Conservation (phyloP, 64 coral and sea anemone genomes). For the Pocillopora damicornis region DNA sequence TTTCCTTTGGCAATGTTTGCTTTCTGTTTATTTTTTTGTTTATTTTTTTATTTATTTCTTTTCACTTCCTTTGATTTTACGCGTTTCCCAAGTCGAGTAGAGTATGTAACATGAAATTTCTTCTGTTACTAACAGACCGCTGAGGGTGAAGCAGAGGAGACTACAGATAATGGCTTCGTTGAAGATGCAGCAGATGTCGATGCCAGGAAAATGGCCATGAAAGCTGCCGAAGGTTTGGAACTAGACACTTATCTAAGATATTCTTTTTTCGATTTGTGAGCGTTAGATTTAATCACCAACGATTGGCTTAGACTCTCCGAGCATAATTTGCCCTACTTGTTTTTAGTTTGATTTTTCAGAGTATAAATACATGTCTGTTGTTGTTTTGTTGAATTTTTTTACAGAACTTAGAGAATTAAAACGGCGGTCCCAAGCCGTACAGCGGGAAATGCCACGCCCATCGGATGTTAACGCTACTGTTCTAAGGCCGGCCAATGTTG, state of each 20-base stretch:
- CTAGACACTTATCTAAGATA: not conserved
- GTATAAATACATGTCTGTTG: too few species aligned
- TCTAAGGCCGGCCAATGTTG: constrained; percentile 82
- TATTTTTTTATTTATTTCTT: too few species aligned
- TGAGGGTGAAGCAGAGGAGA: constrained; percentile 38
- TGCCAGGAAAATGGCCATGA: constrained; percentile 63
- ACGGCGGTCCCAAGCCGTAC: constrained; percentile 79
- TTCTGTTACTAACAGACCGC: constrained; percentile 14
- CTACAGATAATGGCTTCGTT: constrained; percentile 55
- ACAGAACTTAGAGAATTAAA: constrained; percentile 74
- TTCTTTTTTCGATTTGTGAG: not conserved
- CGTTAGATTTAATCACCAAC: too few species aligned
- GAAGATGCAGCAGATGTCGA: constrained; percentile 99
- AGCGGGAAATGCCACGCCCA: constrained; percentile 87
- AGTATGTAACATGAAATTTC: not conserved
- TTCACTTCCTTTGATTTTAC: too few species aligned
- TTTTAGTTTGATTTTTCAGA: too few species aligned
- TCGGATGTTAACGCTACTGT: constrained; percentile 89
- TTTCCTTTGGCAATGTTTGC: too few species aligned
- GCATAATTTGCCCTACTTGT: too few species aligned
- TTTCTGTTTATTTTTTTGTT: too few species aligned
- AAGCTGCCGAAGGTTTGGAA: constrained; percentile 63
- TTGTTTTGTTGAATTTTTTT: not conserved
- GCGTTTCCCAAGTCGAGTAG: not conserved
- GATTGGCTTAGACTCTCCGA: too few species aligned